Evolutionary conservation across 2,113 vertebrate genomes (phyloP).

Genomic region (Heptranchias perlo): DNA sequence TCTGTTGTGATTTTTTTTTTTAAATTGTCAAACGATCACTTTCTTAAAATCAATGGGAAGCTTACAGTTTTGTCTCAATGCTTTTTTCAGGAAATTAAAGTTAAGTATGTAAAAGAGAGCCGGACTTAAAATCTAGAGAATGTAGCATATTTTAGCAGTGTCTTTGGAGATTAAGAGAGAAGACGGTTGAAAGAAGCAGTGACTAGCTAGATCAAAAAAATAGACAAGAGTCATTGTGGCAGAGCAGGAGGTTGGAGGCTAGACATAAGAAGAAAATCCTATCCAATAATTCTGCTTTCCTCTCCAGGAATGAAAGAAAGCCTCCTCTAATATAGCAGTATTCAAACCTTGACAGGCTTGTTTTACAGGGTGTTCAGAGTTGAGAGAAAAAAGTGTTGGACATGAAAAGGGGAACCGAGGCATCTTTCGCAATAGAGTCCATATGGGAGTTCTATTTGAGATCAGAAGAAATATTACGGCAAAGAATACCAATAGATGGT

Average conservation of each 20-base stretch:
- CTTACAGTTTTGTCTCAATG: not conserved
- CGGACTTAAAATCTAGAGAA: not conserved
- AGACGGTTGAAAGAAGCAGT: not conserved
- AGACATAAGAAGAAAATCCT: no score
- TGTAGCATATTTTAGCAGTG: no score
- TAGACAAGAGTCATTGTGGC: no score
- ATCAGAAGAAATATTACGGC: not conserved
- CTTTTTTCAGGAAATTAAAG: not conserved
- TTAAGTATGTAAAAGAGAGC: not conserved
- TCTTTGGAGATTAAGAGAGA: no score
- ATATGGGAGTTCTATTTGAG: not conserved
- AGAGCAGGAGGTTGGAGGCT: no score
- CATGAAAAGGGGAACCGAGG: not conserved
- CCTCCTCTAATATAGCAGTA: not conserved
- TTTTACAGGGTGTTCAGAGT: not conserved
- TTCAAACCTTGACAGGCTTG: not conserved
- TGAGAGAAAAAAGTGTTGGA: not conserved
- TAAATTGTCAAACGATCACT: not conserved
- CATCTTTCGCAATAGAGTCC: not conserved
- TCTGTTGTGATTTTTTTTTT: not conserved
- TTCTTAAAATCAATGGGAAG: not conserved
- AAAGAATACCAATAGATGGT: not conserved
- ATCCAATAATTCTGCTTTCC: no score
- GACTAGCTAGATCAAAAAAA: not conserved
- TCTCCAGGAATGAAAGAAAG: no score